Evolutionary conservation across 2,888 invertebrate genomes (phyloP).

Genomic region (Lingula anatina): DNA sequence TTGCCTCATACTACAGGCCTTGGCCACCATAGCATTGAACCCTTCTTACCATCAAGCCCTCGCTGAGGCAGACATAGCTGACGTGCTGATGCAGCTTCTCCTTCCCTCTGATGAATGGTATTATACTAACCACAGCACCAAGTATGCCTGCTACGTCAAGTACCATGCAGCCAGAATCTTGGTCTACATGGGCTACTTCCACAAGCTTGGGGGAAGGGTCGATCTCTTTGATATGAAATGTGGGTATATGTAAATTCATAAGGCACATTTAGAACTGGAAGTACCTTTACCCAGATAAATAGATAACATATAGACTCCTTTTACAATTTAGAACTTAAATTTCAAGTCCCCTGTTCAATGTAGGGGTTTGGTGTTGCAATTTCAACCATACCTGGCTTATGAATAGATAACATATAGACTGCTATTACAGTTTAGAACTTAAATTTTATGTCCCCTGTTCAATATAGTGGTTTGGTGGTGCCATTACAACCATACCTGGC

Average conservation of each 20-base stretch:
- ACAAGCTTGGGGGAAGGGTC: slow-evolving; percentile 60
- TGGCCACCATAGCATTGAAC: slow-evolving; percentile 60
- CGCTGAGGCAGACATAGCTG: slow-evolving; percentile 60
- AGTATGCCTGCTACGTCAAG: slow-evolving; percentile 62
- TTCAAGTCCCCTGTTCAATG: too few species aligned
- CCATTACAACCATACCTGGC: too few species aligned
- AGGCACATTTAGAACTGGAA: too few species aligned
- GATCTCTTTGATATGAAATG: slow-evolving; percentile 60
- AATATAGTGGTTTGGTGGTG: too few species aligned
- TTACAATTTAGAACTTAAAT: too few species aligned
- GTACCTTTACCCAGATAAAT: too few species aligned
- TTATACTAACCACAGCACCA: slow-evolving; percentile 64
- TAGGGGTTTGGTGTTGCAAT: too few species aligned
- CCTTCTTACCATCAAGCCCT: slow-evolving; percentile 58
- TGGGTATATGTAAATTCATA: slow-evolving; percentile 34
- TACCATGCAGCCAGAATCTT: slow-evolving; percentile 63
- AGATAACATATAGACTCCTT: too few species aligned
- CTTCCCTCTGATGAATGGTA: slow-evolving; percentile 66
- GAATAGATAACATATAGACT: too few species aligned
- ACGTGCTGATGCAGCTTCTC: slow-evolving; percentile 61
- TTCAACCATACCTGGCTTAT: too few species aligned
- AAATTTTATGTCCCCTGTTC: too few species aligned
- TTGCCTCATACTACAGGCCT: slow-evolving; percentile 61
- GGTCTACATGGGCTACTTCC: slow-evolving; percentile 62
- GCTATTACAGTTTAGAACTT: too few species aligned